A percentile compares a stretch with the other conserved stretches of the same genome.
These are phyloP conservation scores for Schizopygopsis malacanthus DNA, from an alignment of 2,797 vertebrate genomes.

Conservation along the genomic window DNA sequence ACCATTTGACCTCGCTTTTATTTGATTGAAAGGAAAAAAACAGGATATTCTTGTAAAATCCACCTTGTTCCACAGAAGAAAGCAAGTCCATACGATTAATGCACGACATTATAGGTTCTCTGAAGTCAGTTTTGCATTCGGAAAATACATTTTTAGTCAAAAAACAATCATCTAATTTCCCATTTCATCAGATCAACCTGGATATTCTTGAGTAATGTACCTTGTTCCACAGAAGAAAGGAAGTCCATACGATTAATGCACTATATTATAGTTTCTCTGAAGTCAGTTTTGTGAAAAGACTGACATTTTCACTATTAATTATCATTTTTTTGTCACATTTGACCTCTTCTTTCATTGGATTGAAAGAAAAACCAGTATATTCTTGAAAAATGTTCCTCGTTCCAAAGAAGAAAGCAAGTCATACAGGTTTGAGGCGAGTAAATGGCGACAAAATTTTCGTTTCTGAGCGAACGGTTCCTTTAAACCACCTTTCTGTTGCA, in stretches of 20 bases:
- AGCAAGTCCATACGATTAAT: background rate
- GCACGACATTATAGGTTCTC: background rate
- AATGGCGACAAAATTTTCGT: background rate
- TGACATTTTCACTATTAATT: background rate
- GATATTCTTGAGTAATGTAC: background rate
- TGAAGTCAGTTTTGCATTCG: too few relatives aligned
- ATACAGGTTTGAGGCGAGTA: background rate
- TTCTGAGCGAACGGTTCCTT: slow-evolving; percentile 11
- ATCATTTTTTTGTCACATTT: too few relatives aligned
- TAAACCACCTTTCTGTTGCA: slow-evolving; percentile 60
- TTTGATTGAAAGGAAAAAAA: background rate
- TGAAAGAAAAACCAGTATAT: background rate
- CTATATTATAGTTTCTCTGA: background rate
- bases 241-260: background rate
- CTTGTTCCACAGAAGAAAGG: background rate
- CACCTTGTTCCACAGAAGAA: background rate
- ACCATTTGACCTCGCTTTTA: background rate
- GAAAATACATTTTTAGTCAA: background rate
- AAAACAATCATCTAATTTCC: background rate
- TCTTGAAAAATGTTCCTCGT: background rate
- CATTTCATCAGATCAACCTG: background rate
- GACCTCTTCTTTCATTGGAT: background rate
- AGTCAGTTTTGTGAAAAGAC: background rate
- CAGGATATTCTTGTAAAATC: too few relatives aligned
- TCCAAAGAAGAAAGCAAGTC: background rate